Evolutionary conservation across 2,113 vertebrate species (phyloP), one percentile per base, ranked within the genome.

Genomic region (Datnioides undecimradiatus): DNA sequence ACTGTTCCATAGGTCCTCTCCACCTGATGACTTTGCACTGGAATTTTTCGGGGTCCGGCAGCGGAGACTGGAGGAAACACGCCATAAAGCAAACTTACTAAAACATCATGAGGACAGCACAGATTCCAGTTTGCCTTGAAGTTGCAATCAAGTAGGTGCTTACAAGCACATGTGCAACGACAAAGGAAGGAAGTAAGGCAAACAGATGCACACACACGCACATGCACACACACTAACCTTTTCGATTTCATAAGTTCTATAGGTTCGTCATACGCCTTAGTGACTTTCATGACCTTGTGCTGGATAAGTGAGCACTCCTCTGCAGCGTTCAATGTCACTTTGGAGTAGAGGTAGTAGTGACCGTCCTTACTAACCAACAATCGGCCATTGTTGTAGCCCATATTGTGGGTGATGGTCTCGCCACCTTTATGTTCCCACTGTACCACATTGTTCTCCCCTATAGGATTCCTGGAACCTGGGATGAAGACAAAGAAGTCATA

Each of bases 321-420:
- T 6, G 0, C 21, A 27, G 66, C 23, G 25, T 87, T 73, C 0
- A 93, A 6, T 29, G 88, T 67, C 45, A 95, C 60, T 82, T 94
- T 95, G 72, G 92, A 92, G 85, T 94, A 95, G 48, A 95, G 46
- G 85, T 85, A 94, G 88, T 95, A 95, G 76, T 79, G 72, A 3
- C 95, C 94, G 0, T 81, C 77, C 43, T 11, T 55, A 57, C 76
- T 4, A 1, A 93, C 31, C 6, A 73, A 21, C 64, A 95, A 52
- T 2, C 5, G 46, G 11, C 90, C 89, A 0, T 88, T 23, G 6
- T 36, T 4, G 54, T 91, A 90, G 8, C 2, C 33, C 76, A 95
- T 88, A 8, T 58, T 9, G 3, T 38, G 2, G 4, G 2, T 57
- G 52, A 92, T 36, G 0, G 76, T 25, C 0, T 90, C 83, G 0